These are phyloP conservation scores for Rhipidura dahli DNA, from an alignment of 2,113 vertebrate genomes.

Conservation along the genomic window DNA sequence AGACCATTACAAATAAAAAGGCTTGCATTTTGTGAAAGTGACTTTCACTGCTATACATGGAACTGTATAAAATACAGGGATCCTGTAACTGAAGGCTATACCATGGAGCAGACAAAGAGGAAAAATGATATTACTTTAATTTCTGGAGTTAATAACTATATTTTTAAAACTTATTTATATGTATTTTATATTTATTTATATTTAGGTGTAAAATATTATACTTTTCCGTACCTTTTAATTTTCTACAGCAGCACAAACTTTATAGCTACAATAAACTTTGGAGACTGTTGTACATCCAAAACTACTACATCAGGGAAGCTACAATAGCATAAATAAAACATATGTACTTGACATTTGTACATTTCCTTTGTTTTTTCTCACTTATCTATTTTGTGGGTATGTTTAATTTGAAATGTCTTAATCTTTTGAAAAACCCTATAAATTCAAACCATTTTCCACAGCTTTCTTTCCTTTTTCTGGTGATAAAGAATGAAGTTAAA, in stretches of 20 bases:
- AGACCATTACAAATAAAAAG: not conserved
- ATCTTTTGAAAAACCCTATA: not conserved
- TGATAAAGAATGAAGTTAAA: not conserved
- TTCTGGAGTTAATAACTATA: not conserved
- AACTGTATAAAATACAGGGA: not conserved
- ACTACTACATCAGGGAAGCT: not conserved
- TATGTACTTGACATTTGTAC: not conserved
- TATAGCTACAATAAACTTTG: not conserved
- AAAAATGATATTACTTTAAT: not conserved
- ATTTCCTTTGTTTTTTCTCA: not conserved
- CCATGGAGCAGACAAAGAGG: not conserved
- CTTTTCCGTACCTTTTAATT: not conserved
- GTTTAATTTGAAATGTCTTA: not conserved
- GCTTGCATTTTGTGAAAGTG: not conserved
- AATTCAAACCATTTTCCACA: not conserved
- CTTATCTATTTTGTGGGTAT: not conserved
- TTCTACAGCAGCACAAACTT: not conserved
- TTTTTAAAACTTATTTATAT: not conserved
- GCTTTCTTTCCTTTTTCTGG: not conserved
- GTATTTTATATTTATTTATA: not conserved
- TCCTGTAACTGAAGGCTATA: not conserved
- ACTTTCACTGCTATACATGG: rapidly evolving
- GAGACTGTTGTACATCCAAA: not conserved
- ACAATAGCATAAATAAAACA: not conserved
- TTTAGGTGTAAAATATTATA: not conserved